phyloP scores from a whole-genome alignment of 2,888 invertebrate species.

The Perdita meconis region DNA sequence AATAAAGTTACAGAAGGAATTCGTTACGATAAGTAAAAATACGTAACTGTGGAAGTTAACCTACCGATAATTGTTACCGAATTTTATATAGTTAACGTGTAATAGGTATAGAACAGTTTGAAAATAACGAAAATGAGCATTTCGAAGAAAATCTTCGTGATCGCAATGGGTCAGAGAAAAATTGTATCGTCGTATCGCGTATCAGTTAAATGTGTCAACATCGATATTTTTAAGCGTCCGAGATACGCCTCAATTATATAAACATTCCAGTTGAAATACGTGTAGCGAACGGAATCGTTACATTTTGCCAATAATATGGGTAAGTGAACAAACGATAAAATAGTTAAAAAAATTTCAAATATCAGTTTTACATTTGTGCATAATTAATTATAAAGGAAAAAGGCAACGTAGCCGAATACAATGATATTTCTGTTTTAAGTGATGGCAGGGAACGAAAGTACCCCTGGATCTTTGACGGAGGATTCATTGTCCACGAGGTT shows the following conservation, averaged over 20 bases:
- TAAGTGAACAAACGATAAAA: slow-evolving; percentile 29
- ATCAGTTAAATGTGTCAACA: slow-evolving; percentile 9
- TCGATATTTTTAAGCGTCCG: slow-evolving; percentile 21
- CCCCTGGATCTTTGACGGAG: slow-evolving; percentile 75
- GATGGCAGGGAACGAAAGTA: slow-evolving; percentile 83
- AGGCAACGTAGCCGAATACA: not conserved
- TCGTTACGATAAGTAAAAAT: slow-evolving; percentile 8
- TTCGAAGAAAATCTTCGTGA: not conserved
- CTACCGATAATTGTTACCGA: slow-evolving; percentile 9
- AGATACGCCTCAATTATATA: slow-evolving; percentile 31
- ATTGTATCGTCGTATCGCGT: not conserved
- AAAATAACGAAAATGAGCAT: slow-evolving; percentile 20
- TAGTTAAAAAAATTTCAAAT: not conserved
- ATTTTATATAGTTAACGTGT: not conserved
- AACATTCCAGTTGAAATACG: slow-evolving; percentile 37
- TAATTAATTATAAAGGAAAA: not conserved
- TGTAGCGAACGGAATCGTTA: slow-evolving; percentile 37
- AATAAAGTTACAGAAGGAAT: not conserved
- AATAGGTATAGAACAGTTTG: not conserved
- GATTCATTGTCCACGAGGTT: slow-evolving; percentile 77
- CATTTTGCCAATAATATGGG: slow-evolving; percentile 68
- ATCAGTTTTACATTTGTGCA: not conserved
- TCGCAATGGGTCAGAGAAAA: not conserved
- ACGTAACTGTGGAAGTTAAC: slow-evolving; percentile 32
- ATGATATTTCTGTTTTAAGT: slow-evolving; percentile 65